These are phyloP conservation scores for Melanotaenia boesemani DNA, from an alignment of 2,797 vertebrate species.

Conservation along the genomic window DNA sequence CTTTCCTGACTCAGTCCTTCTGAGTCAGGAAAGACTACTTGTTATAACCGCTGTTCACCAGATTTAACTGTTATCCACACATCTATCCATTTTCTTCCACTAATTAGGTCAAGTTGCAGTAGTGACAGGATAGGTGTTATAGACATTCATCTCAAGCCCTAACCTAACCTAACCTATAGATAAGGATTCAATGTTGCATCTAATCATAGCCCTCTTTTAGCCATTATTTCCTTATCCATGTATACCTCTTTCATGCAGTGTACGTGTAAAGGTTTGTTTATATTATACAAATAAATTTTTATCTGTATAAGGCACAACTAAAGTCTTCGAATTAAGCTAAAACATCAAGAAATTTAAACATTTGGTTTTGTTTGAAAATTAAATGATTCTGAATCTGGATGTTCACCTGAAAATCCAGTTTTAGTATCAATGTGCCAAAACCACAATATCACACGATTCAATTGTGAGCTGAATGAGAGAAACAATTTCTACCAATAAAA, in stretches of 20 bases:
- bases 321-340: neutral
- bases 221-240: neutral
- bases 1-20: neutral
- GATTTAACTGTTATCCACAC: neutral
- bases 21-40: neutral
- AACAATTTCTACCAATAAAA: neutral
- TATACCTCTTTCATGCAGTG: neutral
- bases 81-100: neutral
- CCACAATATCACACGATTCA: neutral
- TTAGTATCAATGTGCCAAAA: neutral
- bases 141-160: neutral
- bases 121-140: neutral
- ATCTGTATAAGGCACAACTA: neutral
- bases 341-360: neutral
- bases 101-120: neutral
- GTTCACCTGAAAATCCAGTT: neutral
- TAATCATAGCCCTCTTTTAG: neutral
- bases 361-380: neutral
- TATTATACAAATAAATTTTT: neutral
- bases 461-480: neutral
- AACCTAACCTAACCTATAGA: neutral
- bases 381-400: neutral
- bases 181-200: neutral
- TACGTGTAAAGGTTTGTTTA: neutral
- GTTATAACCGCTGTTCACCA: neutral